phyloP scores from a whole-genome alignment of 1,140 invertebrate genomes.

The Drosophila willistoni region DNA sequence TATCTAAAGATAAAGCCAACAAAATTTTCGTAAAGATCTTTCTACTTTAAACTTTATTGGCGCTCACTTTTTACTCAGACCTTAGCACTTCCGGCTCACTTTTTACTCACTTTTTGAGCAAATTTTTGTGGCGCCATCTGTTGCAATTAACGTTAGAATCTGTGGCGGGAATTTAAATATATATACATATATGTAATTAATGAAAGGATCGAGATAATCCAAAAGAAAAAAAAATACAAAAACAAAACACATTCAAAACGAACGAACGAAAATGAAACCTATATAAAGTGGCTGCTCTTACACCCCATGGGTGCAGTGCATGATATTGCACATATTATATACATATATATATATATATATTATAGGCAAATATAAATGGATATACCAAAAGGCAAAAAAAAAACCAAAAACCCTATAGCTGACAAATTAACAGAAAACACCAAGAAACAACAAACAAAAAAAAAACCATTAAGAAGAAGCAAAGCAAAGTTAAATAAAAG shows the following conservation, averaged over 20 bases:
- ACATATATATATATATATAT: conserved; percentile 39
- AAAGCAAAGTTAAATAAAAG: conserved; percentile 47
- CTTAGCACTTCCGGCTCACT: too few species aligned
- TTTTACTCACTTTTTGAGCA: too few species aligned
- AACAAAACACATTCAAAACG: background rate
- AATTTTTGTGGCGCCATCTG: too few species aligned
- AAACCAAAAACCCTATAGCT: conserved; percentile 19
- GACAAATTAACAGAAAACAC: conserved; percentile 40
- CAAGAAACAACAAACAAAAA: conserved; percentile 11
- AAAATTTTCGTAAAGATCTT: too few species aligned
- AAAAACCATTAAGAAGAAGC: conserved; percentile 16
- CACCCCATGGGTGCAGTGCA: conserved; percentile 77
- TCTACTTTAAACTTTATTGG: too few species aligned
- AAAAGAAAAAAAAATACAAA: too few species aligned
- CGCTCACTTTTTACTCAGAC: too few species aligned
- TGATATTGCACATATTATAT: conserved; percentile 55
- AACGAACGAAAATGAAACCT: conserved; percentile 25
- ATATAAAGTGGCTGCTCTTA: conserved; percentile 67
- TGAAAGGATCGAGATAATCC: conserved; percentile 22
- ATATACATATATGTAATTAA: conserved; percentile 17
- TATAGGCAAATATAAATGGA: conserved; percentile 37
- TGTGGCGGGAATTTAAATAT: conserved; percentile 26
- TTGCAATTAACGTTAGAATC: too few species aligned
- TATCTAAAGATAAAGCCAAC: too few species aligned
- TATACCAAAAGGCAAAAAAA: conserved; percentile 29